A percentile compares a stretch with the other conserved stretches of the same genome.
phyloP scores from a whole-genome alignment of 2,797 vertebrate genomes.

The Phalloptychus januarius region DNA sequence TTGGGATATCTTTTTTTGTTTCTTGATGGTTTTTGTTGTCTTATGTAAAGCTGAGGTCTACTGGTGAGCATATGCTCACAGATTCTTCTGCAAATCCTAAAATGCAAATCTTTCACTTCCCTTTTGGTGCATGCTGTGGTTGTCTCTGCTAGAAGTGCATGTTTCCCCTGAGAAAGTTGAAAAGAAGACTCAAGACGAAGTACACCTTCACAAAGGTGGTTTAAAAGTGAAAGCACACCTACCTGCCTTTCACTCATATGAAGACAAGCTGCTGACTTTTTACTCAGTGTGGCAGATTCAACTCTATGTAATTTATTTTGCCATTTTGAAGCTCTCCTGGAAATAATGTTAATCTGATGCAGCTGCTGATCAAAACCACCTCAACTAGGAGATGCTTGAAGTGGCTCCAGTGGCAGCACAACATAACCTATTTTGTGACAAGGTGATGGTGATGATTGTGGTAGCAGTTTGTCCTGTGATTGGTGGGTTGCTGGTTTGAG shows the following conservation, averaged over 20 bases:
- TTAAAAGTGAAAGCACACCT: not conserved
- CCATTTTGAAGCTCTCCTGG: not conserved
- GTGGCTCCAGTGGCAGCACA: not conserved
- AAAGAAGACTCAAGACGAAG: not conserved
- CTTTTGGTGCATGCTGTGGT: not conserved
- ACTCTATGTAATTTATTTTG: not conserved
- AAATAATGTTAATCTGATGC: not conserved
- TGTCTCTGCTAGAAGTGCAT: not conserved
- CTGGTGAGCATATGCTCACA: not conserved
- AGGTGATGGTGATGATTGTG: too few species aligned
- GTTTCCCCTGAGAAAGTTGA: not conserved
- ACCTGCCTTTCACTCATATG: not conserved
- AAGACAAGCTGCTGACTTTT: not conserved
- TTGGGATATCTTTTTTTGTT: constrained; percentile 12
- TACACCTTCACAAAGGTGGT: not conserved
- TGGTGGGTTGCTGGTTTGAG: too few species aligned
- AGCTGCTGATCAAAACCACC: not conserved
- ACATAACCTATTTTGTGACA: not conserved
- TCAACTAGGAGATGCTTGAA: not conserved
- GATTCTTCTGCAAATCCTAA: not conserved
- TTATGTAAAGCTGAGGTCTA: not conserved
- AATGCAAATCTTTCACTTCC: not conserved
- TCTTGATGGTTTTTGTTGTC: not conserved
- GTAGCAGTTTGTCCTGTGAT: too few species aligned
- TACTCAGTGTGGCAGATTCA: not conserved